Percentiles rank a stretch among this genome's conserved stretches.
Conservation (phyloP, 2,888 invertebrate genomes). For the Temnothorax ravouxi region DNA sequence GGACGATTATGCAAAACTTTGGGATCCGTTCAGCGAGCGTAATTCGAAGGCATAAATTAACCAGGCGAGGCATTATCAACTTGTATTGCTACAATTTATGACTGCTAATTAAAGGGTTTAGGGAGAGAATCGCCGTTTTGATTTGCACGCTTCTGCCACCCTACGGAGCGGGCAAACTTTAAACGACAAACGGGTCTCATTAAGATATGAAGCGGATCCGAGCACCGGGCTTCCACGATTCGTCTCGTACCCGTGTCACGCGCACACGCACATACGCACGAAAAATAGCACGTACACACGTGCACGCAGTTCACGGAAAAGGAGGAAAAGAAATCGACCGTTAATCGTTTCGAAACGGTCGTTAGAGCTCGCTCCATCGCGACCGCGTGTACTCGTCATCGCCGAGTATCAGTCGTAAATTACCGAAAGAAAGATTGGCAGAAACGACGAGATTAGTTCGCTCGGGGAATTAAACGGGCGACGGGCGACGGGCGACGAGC, state of each 20-base stretch:
- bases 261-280: not conserved
- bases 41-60: conserved; percentile 75
- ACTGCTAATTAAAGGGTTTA: conserved; percentile 82
- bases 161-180: conserved; percentile 75
- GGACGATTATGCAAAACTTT: conserved; percentile 55
- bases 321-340: not conserved
- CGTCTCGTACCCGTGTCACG: conserved; percentile 35
- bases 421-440: conserved; percentile 48
- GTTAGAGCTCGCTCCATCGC: not conserved
- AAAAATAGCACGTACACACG: not conserved
- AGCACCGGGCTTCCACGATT: conserved; percentile 67
- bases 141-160: conserved; percentile 75
- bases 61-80: conserved; percentile 80
- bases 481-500: not conserved
- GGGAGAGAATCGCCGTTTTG: conserved; percentile 80
- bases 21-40: conserved; percentile 49
- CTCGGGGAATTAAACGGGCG: conserved; percentile 20
- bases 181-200: conserved; percentile 78
- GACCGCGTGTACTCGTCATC: conserved; percentile 19
- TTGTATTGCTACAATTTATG: conserved; percentile 81
- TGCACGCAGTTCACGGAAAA: not conserved
- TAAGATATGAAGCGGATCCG: conserved; percentile 78
- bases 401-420: conserved; percentile 40
- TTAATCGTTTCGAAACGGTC: conserved; percentile 30
- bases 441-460: conserved; percentile 30